These are phyloP conservation scores for Mellilla xanthometata DNA, from an alignment of 2,888 invertebrate genomes.

Conservation along the genomic window DNA sequence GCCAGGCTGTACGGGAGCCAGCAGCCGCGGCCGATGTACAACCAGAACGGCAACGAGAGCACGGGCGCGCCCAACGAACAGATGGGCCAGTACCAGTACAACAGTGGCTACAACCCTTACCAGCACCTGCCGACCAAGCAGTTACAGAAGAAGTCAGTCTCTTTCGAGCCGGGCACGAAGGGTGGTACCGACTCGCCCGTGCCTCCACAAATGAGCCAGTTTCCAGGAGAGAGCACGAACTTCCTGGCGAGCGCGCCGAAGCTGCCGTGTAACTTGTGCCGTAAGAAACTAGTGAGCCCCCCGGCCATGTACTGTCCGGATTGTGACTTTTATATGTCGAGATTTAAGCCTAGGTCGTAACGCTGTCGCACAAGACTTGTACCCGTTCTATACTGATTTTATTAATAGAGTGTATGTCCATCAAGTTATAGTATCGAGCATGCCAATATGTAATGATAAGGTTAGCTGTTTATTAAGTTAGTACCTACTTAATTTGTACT, in stretches of 20 bases:
- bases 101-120: conserved; percentile 80
- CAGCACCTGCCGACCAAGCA: conserved; percentile 85
- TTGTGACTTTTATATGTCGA: conserved; percentile 96
- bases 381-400: no score
- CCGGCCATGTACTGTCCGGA: conserved; percentile 93
- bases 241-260: conserved; percentile 68
- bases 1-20: conserved; percentile 61
- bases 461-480: background rate
- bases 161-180: conserved; percentile 89
- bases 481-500: conserved; percentile 4
- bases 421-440: background rate
- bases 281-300: conserved; percentile 90
- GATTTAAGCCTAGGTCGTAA: conserved; percentile 87
- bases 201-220: conserved; percentile 60
- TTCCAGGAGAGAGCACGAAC: conserved; percentile 48
- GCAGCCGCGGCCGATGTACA: conserved; percentile 66
- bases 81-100: conserved; percentile 55
- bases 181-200: conserved; percentile 82
- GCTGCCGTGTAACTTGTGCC: conserved; percentile 91
- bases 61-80: conserved; percentile 46
- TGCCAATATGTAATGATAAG: background rate
- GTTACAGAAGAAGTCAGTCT: conserved; percentile 86
- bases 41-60: conserved; percentile 56
- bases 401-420: background rate
- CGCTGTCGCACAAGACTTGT: conserved; percentile 21